phyloP scores from a whole-genome alignment of 2,888 invertebrate genomes.

The Drosophila bunnanda region DNA sequence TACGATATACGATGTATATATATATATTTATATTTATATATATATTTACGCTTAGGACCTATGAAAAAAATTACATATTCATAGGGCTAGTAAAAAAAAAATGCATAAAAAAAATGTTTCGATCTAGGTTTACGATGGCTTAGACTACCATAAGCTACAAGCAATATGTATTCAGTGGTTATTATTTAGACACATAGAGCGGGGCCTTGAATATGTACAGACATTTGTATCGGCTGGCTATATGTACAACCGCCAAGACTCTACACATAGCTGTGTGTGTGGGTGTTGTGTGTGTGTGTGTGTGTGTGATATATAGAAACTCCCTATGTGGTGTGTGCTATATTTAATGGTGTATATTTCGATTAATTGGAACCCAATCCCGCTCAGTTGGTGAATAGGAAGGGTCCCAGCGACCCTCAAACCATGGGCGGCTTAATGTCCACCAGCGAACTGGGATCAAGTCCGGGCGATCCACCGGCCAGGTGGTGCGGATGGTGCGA shows the following conservation, averaged over 20 bases:
- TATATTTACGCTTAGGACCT: slow-evolving; percentile 22
- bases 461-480: slow-evolving; percentile 86
- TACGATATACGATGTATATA: slow-evolving; percentile 5
- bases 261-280: slow-evolving; percentile 3
- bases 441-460: slow-evolving; percentile 85
- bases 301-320: slow-evolving; percentile 10
- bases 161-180: slow-evolving; percentile 26
- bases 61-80: slow-evolving; percentile 29
- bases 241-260: slow-evolving; percentile 26
- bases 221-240: slow-evolving; percentile 17
- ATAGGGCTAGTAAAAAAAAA: slow-evolving; percentile 27
- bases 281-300: not conserved
- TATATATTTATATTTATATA: slow-evolving; percentile 1
- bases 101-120: slow-evolving; percentile 25
- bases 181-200: slow-evolving; percentile 28
- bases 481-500: slow-evolving; percentile 82
- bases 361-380: slow-evolving; percentile 60
- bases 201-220: slow-evolving; percentile 22
- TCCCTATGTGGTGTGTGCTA: slow-evolving; percentile 2
- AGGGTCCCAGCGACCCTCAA: slow-evolving; percentile 89
- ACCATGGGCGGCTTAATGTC: slow-evolving; percentile 89
- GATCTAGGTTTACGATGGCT: slow-evolving; percentile 26
- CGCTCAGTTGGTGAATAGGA: slow-evolving; percentile 83
- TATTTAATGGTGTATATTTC: not conserved
- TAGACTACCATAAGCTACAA: slow-evolving; percentile 32